Evolutionary conservation across 64 coral and sea anemone species (phyloP).

Genomic region (Pocillopora verrucosa): DNA sequence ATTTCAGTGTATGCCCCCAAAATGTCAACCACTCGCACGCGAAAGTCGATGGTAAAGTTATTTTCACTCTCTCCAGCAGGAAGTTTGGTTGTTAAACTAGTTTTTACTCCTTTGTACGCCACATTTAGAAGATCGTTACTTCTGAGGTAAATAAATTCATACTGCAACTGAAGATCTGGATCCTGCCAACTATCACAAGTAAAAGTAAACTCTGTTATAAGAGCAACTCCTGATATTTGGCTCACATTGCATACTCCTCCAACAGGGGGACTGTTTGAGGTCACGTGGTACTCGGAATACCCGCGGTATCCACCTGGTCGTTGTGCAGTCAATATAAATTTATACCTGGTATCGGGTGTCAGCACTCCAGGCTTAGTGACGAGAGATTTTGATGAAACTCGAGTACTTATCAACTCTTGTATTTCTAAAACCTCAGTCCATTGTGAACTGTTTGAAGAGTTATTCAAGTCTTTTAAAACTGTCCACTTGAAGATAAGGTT

Average conservation of each 20-base stretch:
- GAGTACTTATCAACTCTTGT: background rate
- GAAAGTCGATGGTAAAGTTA: constrained; percentile 14
- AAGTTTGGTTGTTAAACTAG: background rate
- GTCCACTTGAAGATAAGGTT: background rate
- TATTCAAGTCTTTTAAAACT: background rate
- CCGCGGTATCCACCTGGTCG: background rate
- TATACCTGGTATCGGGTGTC: background rate
- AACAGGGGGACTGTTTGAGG: background rate
- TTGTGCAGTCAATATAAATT: constrained; percentile 16
- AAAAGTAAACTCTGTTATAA: constrained; percentile 38
- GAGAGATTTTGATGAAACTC: background rate
- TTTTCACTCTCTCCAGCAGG: constrained; percentile 8
- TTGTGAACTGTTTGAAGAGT: background rate
- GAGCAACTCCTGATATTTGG: constrained; percentile 1
- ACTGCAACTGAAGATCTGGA: constrained; percentile 20
- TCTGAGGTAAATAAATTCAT: constrained; percentile 34
- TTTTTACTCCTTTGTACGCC: background rate
- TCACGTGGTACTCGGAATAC: constrained; percentile 14
- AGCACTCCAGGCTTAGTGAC: background rate
- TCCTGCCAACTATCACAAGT: constrained; percentile 23
- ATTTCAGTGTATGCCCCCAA: constrained; percentile 20
- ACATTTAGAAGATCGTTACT: background rate
- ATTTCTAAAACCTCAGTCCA: background rate
- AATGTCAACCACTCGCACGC: constrained; percentile 21
- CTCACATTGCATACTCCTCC: background rate